These are phyloP conservation scores for Parotia lawesii DNA, from an alignment of 2,113 vertebrate species.

Conservation along the genomic window DNA sequence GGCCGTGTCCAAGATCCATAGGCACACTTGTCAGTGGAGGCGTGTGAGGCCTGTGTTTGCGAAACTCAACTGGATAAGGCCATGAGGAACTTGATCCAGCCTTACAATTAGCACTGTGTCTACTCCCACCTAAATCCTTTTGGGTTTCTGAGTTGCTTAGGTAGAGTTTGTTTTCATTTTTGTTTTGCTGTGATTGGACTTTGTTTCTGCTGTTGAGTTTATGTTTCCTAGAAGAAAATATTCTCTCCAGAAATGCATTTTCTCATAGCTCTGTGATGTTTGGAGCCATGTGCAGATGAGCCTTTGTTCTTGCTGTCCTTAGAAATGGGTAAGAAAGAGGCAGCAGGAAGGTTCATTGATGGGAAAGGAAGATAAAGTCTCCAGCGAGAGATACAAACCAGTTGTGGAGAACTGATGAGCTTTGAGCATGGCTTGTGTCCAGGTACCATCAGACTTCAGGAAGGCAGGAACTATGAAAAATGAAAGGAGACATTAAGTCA, in stretches of 20 bases:
- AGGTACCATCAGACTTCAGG: constrained; percentile 2
- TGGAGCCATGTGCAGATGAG: not conserved
- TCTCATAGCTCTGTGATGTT: not conserved
- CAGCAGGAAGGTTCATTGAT: not conserved
- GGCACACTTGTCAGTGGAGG: not conserved
- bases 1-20: not conserved
- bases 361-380: not conserved
- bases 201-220: not conserved
- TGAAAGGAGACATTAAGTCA: constrained; percentile 52
- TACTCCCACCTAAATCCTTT: not conserved
- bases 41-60: not conserved
- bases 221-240: not conserved
- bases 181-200: not conserved
- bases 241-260: not conserved
- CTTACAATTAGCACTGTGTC: not conserved
- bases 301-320: not conserved
- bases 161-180: not conserved
- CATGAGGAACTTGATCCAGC: not conserved
- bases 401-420: not conserved
- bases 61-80: not conserved
- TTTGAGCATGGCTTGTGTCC: constrained; percentile 38
- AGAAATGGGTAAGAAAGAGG: not conserved
- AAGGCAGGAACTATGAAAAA: constrained; percentile 41
- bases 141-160: not conserved
- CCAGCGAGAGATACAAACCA: rapidly evolving